Percentiles rank a stretch among this genome's conserved stretches.
phyloP scores from a whole-genome alignment of 2,888 invertebrate genomes.

The Oasisia sp. region DNA sequence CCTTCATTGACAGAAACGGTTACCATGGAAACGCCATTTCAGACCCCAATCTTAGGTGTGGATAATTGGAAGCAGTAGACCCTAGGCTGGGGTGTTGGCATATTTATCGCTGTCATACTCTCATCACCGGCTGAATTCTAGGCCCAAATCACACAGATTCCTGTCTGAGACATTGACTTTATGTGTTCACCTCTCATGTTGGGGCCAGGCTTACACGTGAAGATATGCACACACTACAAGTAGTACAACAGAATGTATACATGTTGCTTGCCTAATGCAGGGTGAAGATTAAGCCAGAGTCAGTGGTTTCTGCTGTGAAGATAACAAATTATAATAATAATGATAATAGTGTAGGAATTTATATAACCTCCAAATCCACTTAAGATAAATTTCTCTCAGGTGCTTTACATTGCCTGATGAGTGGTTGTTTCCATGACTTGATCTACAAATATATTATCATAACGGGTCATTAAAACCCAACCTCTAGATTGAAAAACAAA shows the following conservation, averaged over 20 bases:
- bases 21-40: conserved; percentile 4
- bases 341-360: no score
- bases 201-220: background rate
- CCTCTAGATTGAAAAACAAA: no score
- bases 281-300: background rate
- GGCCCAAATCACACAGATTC: background rate
- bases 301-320: background rate
- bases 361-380: no score
- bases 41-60: background rate
- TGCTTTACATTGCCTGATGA: no score
- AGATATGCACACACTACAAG: background rate
- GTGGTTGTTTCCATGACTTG: background rate
- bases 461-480: background rate
- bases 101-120: background rate
- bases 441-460: background rate
- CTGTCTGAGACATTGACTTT: background rate
- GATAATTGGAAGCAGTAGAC: conserved; percentile 10
- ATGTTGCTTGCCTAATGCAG: background rate
- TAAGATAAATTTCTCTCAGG: no score
- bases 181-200: background rate
- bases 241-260: background rate
- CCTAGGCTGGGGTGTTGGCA: background rate
- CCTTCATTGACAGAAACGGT: background rate
- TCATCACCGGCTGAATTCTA: conserved; percentile 5
- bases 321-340: background rate